These are phyloP conservation scores for Enteromius viviparus DNA, from an alignment of 2,797 vertebrate genomes.

Conservation along the genomic window DNA sequence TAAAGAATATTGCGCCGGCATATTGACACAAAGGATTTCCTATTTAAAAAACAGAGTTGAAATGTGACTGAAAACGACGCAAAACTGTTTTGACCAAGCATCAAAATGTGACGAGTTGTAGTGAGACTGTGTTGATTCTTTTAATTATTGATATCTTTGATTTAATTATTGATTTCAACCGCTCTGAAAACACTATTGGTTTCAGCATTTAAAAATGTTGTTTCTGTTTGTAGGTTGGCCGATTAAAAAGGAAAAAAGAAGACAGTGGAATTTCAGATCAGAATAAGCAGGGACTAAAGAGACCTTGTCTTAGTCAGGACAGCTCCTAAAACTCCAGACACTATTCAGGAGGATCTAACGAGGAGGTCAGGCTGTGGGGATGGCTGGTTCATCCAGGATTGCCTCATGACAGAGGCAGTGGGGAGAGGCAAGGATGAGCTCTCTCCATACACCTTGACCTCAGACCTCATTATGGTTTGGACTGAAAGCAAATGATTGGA, in stretches of 20 bases:
- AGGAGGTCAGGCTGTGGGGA: slow-evolving; percentile 1
- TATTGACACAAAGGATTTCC: too few species aligned
- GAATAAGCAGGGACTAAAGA: slow-evolving; percentile 72
- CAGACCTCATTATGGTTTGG: slow-evolving; percentile 25
- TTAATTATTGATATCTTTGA: background rate
- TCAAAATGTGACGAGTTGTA: too few species aligned
- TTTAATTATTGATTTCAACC: too few species aligned
- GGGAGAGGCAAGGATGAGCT: slow-evolving; percentile 58
- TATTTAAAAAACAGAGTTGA: too few species aligned
- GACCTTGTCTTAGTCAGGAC: slow-evolving; percentile 74
- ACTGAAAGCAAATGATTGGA: slow-evolving; percentile 22
- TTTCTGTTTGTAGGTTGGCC: slow-evolving; percentile 66
- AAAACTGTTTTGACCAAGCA: too few species aligned
- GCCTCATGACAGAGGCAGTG: slow-evolving; percentile 43
- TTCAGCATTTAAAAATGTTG: background rate
- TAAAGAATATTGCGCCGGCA: too few species aligned
- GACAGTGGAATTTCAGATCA: slow-evolving; percentile 63
- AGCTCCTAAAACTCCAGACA: slow-evolving; percentile 55
- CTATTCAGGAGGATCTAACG: slow-evolving; percentile 38
- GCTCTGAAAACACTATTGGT: background rate
- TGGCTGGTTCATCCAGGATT: slow-evolving; percentile 23
- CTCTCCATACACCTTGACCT: slow-evolving; percentile 19
- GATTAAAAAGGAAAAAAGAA: slow-evolving; percentile 70
- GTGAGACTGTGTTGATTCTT: background rate
- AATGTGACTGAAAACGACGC: too few species aligned